Evolutionary conservation across 2,888 invertebrate genomes (phyloP), one percentile per base, ranked within the genome.

Genomic region (Apocheima hispidaria): DNA sequence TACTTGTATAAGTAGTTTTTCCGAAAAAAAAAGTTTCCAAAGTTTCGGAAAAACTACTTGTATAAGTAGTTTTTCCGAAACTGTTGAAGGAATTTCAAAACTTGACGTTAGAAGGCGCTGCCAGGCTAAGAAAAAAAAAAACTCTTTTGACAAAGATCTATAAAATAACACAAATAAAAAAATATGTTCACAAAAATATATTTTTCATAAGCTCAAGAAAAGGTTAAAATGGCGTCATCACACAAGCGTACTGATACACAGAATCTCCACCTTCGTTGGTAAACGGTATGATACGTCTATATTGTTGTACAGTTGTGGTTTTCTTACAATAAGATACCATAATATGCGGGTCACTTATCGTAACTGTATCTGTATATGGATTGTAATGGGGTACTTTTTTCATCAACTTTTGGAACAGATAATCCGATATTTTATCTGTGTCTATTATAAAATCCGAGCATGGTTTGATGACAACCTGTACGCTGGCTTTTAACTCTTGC

Each of bases 221-320:
- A 36, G 5, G 5, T 41, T 21, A 41, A 41, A 41, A 41, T 41
- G 20, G 12, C 2, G 7, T 12, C 10, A 16, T 20, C 2, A 23
- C n/a, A 26, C 43, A 43, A n/a, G 43, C 43, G 16, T 43, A 43
- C n/a, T 43, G 43, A 26, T 23, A 43, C 6, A 43, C 43, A 1
- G 43, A 43, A 23, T 43, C 26, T 23, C 43, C 43, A 5, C 14
- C 23, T 23, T 43, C 43, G 2, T n/a, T 43, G 4, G 43, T 43
- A 43, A 43, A 43, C 5, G 43, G 43, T 5, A 43, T 43, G 2
- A 43, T 26, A 16, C 14, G 4, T 26, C 23, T 43, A 43, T 43
- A 43, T 14, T 18, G 23, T n/a, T 12, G 12, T 4, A 5, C 6
- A 23, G 2, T 7, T 12, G n/a, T 6, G n/a, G 14, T 14, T 43